Base-by-base conservation (phyloP, 2,888 invertebrate genomes). In the Trissonchulus sp. region DNA sequence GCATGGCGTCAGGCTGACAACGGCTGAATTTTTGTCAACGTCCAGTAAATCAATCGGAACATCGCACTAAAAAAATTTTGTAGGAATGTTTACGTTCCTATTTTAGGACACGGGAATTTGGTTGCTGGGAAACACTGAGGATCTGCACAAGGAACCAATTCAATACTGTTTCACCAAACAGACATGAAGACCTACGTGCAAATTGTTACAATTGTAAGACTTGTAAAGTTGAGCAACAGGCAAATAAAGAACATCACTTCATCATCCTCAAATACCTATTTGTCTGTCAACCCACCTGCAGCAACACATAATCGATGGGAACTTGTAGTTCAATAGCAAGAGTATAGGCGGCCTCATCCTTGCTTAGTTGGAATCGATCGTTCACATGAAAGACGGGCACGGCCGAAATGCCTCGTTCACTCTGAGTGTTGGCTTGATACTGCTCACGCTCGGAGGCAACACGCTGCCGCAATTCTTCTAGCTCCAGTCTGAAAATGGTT, bases 331-430 rank as follows among this genome's bases (percentile, higher is more conserved):
- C 93, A 18, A 93, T 85, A n/a, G 89, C 89, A 34, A 93, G 86
- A 8, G 89, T 88, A 82, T 93, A 93, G 18, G 91, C 90, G 0
- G 91, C 90, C 79, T 90, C 89, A 72, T 89, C 89, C 82, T 89
- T 88, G 77, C 89, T 89, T 75, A 92, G 85, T 33, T 88, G 86
- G 88, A 90, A 88, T 48, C 79, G 78, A 82, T 93, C 91, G 84
- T 93, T 93, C 69, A 96, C 89, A 80, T 91, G 89, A 78, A 94
- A 87, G 76, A 90, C 87, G 1, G 93, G 91, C 37, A 93, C 92
- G 23, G 91, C 90, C 0, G 93, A 91, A 37, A 91, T 85, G 65
- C 90, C 90, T 69, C 85, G 88, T 3, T 60, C 60, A 8, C 60
- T 48, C 68, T 71, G 72, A 3, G 75, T 78, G 34, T 1, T 35